Conservation (phyloP, 2,113 vertebrate species). For the Hippopotamus amphibius region DNA sequence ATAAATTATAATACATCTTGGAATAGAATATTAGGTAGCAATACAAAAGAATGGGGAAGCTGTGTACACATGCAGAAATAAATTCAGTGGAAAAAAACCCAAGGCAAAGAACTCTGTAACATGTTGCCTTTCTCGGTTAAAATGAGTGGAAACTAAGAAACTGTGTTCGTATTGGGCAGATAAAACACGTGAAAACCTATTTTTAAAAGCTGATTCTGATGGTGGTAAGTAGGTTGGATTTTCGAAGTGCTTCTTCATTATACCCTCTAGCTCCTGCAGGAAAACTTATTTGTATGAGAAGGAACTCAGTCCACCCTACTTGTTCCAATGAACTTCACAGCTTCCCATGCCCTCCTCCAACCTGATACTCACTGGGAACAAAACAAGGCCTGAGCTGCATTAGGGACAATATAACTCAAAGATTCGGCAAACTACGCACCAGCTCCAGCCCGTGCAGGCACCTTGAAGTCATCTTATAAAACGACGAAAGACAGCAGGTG, state of each 20-base stretch:
- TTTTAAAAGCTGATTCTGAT: neutral
- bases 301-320: neutral
- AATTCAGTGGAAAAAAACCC: neutral
- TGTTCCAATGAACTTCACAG: neutral
- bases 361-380: neutral
- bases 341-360: neutral
- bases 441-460: neutral
- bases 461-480: neutral
- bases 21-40: neutral
- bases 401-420: neutral
- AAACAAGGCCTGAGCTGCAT: neutral
- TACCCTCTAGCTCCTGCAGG: neutral
- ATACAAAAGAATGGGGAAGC: neutral
- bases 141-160: neutral
- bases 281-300: neutral
- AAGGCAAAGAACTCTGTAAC: neutral
- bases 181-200: neutral
- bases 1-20: neutral
- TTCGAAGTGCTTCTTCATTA: conserved; percentile 38
- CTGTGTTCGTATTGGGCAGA: neutral
- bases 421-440: neutral
- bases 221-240: neutral
- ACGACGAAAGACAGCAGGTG: neutral
- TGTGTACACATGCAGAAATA: neutral
- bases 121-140: neutral